A percentile compares a stretch with the other conserved stretches of the same genome.
Evolutionary conservation across 2,113 vertebrate genomes (phyloP).

Genomic region (Mus pahari): DNA sequence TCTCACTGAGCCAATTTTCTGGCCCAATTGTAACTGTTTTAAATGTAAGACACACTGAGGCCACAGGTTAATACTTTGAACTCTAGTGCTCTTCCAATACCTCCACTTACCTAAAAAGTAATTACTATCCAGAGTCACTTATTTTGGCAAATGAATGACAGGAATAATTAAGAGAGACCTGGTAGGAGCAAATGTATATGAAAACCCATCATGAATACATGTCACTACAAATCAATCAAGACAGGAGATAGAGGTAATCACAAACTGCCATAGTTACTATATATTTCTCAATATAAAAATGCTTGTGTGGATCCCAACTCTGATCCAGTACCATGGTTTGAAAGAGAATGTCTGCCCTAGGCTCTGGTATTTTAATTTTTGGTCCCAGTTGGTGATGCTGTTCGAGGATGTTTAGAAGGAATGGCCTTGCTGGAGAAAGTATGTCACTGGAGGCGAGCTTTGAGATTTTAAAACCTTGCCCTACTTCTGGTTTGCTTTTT

Average conservation of each 20-base stretch:
- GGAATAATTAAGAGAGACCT: background rate
- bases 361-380: background rate
- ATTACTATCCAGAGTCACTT: background rate
- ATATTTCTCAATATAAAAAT: background rate
- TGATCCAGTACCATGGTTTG: background rate
- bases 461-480: background rate
- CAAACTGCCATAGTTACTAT: background rate
- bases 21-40: background rate
- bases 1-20: background rate
- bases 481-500: background rate
- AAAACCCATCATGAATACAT: background rate
- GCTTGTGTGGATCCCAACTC: background rate
- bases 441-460: background rate
- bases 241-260: background rate
- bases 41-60: background rate
- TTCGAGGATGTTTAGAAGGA: no score
- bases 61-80: background rate
- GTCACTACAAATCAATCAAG: background rate
- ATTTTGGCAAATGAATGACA: background rate
- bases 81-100: background rate
- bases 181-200: background rate
- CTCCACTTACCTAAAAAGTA: background rate
- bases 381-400: background rate
- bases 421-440: background rate
- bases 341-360: background rate